Evolutionary conservation across 2,888 invertebrate species (phyloP), one percentile per base, ranked within the genome.

Genomic region (Girardia tigrina): DNA sequence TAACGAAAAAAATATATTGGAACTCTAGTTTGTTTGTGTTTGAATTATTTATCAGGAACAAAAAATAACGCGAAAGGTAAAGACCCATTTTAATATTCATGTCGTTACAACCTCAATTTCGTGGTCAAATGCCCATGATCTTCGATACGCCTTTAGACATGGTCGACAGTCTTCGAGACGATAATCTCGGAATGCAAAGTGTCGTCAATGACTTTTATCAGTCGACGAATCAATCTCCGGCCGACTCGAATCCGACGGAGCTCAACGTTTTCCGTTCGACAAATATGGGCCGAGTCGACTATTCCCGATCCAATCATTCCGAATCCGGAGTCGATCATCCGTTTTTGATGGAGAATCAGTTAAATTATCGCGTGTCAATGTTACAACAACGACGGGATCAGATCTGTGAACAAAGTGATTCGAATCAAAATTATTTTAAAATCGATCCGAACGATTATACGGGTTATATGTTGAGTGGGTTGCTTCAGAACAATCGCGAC

Each of bases 91-190:
- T 6, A 56, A 56, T 6, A 4, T 23, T 20, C 56, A 56, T 56
- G 56, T 56, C 56, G 4, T 56, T 56, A n/a, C 56, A 56, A 56
- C 56, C 56, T 20, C 56, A 56, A 56, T 56, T 56, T 56, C 56
- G 56, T 2, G 56, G 56, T 16, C 4, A 56, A 8, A 6, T 56
- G n/a, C 56, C 56, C 20, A 56, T 56, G 56, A 56, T 56, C 4
- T 56, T 12, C 56, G 56, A 56, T 56, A 6, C 56, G 6, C n/a
- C 56, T 20, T 56, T 56, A 56, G 56, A 56, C 56, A 23, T n/a
- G 2, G n/a, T 56, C 2, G 56, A 56, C 6, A 56, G 23, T 56
- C 56, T 56, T 56, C 4, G 56, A 56, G 56, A 56, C 23, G 56
- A 56, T 12, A 56, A n/a, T 56, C n/a, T 56, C n/a, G 2, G 56